Evolutionary conservation across 2,797 vertebrate genomes (phyloP).

Genomic region (Hemitrygon akajei): DNA sequence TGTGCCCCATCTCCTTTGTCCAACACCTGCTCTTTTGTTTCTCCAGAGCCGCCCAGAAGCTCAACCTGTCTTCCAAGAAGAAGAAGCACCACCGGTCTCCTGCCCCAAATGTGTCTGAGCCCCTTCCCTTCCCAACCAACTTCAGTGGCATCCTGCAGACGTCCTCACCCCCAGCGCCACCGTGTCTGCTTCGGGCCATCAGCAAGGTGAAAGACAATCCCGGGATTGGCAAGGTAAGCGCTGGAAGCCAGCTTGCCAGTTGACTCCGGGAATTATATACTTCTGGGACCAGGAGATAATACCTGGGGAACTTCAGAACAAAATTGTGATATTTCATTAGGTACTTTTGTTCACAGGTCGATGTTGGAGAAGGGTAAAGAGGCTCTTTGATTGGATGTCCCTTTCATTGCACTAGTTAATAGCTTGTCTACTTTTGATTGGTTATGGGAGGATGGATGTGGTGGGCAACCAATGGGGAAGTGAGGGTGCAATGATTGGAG

Average conservation of each 20-base stretch:
- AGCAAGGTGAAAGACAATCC: conserved; percentile 95
- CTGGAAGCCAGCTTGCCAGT: neutral
- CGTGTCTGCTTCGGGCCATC: conserved; percentile 84
- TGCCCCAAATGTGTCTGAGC: conserved; percentile 65
- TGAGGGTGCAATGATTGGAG: no score
- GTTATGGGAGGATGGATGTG: neutral
- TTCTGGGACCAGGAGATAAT: neutral
- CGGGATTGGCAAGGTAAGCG: conserved; percentile 86
- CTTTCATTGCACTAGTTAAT: neutral
- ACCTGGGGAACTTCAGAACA: neutral
- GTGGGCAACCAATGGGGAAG: neutral
- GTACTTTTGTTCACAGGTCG: neutral
- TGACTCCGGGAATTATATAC: neutral
- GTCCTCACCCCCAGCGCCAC: conserved; percentile 84
- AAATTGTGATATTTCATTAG: neutral
- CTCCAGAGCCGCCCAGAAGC: conserved; percentile 88
- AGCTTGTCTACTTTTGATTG: neutral
- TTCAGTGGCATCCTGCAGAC: conserved; percentile 80
- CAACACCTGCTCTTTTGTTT: neutral
- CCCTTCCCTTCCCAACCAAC: conserved; percentile 82
- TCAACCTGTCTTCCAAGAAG: conserved; percentile 89
- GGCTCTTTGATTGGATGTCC: neutral
- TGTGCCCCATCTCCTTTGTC: neutral
- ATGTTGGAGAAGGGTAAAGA: neutral
- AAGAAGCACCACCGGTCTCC: conserved; percentile 78